Percentiles rank a stretch among this genome's conserved stretches.
Evolutionary conservation across 1,140 invertebrate genomes (phyloP).

Genomic region (Temnothorax curvispinosus): DNA sequence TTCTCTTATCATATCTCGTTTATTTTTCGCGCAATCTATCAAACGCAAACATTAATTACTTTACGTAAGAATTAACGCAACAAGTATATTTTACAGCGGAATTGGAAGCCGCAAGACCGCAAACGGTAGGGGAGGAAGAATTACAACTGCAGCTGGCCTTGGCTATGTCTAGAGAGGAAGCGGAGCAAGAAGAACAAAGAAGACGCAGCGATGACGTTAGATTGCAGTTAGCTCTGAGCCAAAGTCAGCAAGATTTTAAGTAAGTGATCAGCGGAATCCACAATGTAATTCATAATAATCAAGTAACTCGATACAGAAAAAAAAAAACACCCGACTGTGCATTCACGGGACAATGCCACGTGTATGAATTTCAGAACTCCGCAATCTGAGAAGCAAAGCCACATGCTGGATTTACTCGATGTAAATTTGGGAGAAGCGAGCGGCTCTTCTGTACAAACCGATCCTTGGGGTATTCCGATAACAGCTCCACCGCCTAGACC

Average conservation of each 20-base stretch:
- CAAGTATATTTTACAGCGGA: slow-evolving; percentile 87
- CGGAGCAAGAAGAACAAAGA: slow-evolving; percentile 97
- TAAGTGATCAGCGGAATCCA: slow-evolving; percentile 80
- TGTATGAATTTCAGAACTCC: slow-evolving; percentile 78
- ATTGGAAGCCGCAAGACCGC: slow-evolving; percentile 96
- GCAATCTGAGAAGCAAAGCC: slow-evolving; percentile 87
- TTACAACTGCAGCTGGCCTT: slow-evolving; percentile 98
- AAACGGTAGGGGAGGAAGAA: slow-evolving; percentile 98
- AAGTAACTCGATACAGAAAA: neutral
- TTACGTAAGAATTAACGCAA: slow-evolving; percentile 34
- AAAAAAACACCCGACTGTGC: neutral
- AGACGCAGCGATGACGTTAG: slow-evolving; percentile 97
- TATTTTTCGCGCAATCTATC: neutral
- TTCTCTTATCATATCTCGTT: slow-evolving; percentile 31
- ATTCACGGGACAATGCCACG: neutral
- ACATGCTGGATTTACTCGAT: slow-evolving; percentile 93
- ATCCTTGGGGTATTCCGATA: slow-evolving; percentile 91
- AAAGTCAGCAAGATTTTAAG: slow-evolving; percentile 96
- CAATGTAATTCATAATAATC: neutral
- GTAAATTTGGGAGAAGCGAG: slow-evolving; percentile 90
- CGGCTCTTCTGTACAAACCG: slow-evolving; percentile 85
- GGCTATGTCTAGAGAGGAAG: slow-evolving; percentile 99
- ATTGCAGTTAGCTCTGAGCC: slow-evolving; percentile 96
- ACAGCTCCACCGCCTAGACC: slow-evolving; percentile 84
- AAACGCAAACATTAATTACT: slow-evolving; percentile 22